Conservation (phyloP, 2,888 invertebrate species). For the Suillia variegata region DNA sequence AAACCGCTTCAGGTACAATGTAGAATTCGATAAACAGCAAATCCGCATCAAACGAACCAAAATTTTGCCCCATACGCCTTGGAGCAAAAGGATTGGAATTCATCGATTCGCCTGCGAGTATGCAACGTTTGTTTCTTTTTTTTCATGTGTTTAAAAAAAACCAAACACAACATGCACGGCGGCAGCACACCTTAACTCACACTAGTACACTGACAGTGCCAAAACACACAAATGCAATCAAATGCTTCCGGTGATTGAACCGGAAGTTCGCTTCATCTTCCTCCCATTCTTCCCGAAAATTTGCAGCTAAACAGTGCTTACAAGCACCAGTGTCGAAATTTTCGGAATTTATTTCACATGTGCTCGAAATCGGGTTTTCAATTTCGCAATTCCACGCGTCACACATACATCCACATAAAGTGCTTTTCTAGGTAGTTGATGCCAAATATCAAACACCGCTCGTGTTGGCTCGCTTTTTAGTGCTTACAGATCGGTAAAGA, state of each 20-base stretch:
- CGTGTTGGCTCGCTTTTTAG: background rate
- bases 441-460: too few species aligned
- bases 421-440: too few species aligned
- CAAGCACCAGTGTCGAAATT: too few species aligned
- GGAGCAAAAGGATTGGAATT: background rate
- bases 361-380: too few species aligned
- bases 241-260: background rate
- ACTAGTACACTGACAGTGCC: background rate
- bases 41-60: background rate
- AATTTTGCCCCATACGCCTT: background rate
- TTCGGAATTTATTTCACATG: too few species aligned
- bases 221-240: background rate
- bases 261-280: background rate
- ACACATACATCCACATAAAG: too few species aligned
- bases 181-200: background rate
- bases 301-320: too few species aligned
- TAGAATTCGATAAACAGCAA: background rate
- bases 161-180: background rate
- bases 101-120: background rate
- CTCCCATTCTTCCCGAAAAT: too few species aligned
- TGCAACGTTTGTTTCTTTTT: background rate
- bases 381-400: too few species aligned
- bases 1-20: too few species aligned
- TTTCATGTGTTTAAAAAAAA: background rate
- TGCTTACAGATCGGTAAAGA: background rate